These are phyloP conservation scores for Holothuria glaberrima DNA, from an alignment of 35 echinoderm and acorn worm genomes.

Conservation along the genomic window DNA sequence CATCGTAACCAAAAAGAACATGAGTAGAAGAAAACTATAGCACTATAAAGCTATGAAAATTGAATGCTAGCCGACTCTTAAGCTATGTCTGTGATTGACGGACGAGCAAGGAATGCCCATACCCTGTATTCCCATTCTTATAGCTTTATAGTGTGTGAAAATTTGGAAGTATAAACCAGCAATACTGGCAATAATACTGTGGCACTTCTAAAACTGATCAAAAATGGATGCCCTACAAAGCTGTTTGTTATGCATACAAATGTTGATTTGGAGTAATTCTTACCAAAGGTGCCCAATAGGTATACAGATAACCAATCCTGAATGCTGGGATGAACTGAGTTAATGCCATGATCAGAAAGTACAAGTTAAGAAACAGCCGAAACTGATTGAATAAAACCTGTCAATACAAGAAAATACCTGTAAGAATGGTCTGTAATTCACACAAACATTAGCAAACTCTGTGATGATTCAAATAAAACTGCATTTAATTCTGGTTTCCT, in stretches of 20 bases:
- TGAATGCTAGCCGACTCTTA: no score
- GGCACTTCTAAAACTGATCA: neutral
- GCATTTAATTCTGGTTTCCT: neutral
- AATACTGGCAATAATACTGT: neutral
- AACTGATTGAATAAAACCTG: constrained; percentile 98
- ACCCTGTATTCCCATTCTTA: no score
- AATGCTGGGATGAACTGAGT: constrained; percentile 97
- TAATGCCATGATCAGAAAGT: constrained; percentile 94
- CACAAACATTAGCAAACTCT: neutral
- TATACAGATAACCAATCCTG: constrained; percentile 96
- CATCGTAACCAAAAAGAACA: no score
- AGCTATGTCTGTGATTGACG: no score
- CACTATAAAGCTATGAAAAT: neutral
- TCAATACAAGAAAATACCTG: constrained; percentile 35
- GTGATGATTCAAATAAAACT: neutral
- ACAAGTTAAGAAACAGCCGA: constrained; percentile 93
- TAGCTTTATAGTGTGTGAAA: no score
- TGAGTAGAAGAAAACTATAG: no score
- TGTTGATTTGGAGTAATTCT: constrained; percentile 1
- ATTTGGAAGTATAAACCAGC: no score
- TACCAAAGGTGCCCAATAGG: constrained; percentile 98
- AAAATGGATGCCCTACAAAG: neutral
- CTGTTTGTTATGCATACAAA: neutral
- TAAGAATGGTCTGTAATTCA: no score
- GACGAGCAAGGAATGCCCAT: no score